A percentile compares a stretch with the other conserved stretches of the same genome.
Conservation (phyloP, 2,113 vertebrate genomes). For the Chionis minor region DNA sequence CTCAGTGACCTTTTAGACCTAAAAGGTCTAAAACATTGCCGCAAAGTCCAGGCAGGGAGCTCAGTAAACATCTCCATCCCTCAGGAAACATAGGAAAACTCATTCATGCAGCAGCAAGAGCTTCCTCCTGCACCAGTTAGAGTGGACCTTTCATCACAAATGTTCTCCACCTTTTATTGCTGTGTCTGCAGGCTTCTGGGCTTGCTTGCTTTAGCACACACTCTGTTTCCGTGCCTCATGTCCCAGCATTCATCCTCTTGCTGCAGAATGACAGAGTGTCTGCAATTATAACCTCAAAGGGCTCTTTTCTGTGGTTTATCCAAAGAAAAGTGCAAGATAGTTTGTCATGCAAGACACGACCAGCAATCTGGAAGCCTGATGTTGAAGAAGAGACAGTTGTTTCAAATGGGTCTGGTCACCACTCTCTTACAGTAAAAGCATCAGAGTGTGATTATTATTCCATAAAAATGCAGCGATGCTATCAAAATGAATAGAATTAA, state of each 20-base stretch:
- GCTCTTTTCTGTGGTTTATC: background rate
- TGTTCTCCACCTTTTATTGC: background rate
- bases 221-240: background rate
- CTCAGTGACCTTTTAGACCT: background rate
- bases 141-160: background rate
- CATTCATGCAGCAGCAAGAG: fast-evolving
- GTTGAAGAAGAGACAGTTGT: background rate
- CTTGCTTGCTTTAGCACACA: background rate
- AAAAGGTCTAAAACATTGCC: background rate
- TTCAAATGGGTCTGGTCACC: background rate
- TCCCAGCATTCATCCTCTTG: background rate
- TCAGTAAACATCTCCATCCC: background rate
- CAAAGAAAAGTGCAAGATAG: background rate
- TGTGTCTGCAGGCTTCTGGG: background rate
- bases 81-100: background rate
- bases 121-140: background rate
- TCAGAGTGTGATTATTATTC: background rate
- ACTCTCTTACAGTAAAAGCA: background rate
- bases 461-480: background rate
- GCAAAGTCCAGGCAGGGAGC: background rate
- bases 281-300: background rate
- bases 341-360: background rate
- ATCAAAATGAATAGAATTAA: background rate
- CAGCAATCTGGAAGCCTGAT: background rate
- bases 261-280: background rate